These are phyloP conservation scores for Brachyistius frenatus DNA, from an alignment of 2,113 vertebrate genomes.

Conservation along the genomic window DNA sequence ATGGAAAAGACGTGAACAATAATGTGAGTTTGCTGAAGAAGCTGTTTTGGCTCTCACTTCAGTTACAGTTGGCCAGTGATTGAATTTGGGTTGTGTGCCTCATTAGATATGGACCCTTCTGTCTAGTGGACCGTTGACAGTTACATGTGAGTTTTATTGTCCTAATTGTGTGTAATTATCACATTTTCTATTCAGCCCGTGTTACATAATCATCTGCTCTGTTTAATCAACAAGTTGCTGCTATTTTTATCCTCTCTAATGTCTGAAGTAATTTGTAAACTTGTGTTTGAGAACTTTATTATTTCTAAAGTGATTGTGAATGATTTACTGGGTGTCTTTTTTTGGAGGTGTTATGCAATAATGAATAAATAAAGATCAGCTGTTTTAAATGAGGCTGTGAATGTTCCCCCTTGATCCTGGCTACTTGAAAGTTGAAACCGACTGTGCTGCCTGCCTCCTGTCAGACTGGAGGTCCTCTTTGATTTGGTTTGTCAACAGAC, in stretches of 20 bases:
- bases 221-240: conserved; percentile 25
- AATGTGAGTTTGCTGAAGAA: conserved; percentile 28
- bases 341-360: not conserved
- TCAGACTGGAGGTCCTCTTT: conserved; percentile 35
- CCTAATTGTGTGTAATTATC: conserved; percentile 38
- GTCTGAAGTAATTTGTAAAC: not conserved
- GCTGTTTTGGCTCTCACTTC: conserved; percentile 45
- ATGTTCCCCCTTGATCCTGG: conserved; percentile 12
- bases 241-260: conserved; percentile 2
- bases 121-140: conserved; percentile 8
- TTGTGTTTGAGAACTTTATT: not conserved
- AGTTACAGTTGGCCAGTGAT: conserved; percentile 48
- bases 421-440: not conserved
- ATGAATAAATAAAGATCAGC: conserved; percentile 5
- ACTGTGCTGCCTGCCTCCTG: conserved; percentile 6
- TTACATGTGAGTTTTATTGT: conserved; percentile 38
- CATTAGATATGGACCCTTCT: conserved; percentile 30
- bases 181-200: conserved; percentile 24
- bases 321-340: not conserved
- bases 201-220: conserved; percentile 48
- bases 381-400: conserved; percentile 24
- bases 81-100: conserved; percentile 56
- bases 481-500: conserved; percentile 70
- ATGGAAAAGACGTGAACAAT: conserved; percentile 44
- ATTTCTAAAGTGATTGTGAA: not conserved